Base-by-base conservation (phyloP, 2,113 vertebrate species). In the Equus quagga region DNA sequence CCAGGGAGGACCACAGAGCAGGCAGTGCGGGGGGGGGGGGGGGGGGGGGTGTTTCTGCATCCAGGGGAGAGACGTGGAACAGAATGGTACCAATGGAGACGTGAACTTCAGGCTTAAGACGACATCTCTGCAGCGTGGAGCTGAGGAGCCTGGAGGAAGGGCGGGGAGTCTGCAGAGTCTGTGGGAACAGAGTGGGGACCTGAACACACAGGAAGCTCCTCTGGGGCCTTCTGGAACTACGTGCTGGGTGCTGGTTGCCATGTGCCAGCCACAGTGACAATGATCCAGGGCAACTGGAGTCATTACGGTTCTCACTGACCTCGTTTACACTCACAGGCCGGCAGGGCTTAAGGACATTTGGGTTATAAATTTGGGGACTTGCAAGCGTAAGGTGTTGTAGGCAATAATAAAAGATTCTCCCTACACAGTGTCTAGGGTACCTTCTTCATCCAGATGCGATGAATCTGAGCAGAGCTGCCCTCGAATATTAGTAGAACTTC, bases 251-350 rank as follows among this genome's bases (percentile, higher is more conserved):
- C 73, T 88, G 75, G 31, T 10, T 62, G 88, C 21, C 49, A 15
- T 0, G 46, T 26, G 28, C 23, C 70, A 49, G 15, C 28, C 0
- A 0, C n/a, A 28, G 64, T 26, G 49, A 14, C 0, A 1, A 11
- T 9, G 44, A 83, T 33, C 51, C 6, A 6, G 44, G 24, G 7
- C 18, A 24, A 1, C 14, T 28, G n/a, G 49, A 62, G 4, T 28
- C 28, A 13, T 44, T 6, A 6, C 8, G 49, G 12, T 17, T 58
- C 44, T 64, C 72, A 11, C 5, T 46, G 56, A 54, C 21, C 49
- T 75, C 41, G 17, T 18, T 73, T 18, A 54, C 4, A 15, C 23
- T 1, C 56, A 19, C 41, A 23, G 62, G 41, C 4, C 3, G 6
- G 14, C 1, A 6, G 44, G 18, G 24, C n/a, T 89, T 23, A 24